Evolutionary conservation across 2,797 vertebrate genomes (phyloP).

Genomic region (Fundulus diaphanus): DNA sequence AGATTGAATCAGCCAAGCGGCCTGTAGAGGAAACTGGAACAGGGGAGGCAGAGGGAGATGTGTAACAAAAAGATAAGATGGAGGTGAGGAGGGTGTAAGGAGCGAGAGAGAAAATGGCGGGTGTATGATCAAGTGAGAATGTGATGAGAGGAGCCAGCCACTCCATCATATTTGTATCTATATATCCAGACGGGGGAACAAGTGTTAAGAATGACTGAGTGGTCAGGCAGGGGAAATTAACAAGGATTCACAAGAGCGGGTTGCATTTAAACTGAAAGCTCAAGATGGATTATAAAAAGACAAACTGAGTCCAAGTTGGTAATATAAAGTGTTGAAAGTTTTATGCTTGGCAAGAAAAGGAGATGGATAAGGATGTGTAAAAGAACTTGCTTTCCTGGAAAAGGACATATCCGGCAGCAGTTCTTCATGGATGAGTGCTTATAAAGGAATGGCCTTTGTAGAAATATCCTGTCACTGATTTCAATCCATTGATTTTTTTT

Average conservation of each 20-base stretch:
- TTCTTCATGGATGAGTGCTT: conserved; percentile 14
- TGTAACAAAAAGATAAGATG: conserved; percentile 6
- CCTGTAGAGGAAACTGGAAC: conserved; percentile 30
- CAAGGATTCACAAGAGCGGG: neutral
- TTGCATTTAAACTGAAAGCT: neutral
- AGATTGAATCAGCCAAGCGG: conserved; percentile 66
- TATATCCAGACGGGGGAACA: conserved; percentile 6
- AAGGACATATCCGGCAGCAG: conserved; percentile 10
- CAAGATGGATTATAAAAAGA: conserved; percentile 12
- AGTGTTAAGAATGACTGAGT: conserved; percentile 16
- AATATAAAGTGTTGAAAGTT: conserved; percentile 19
- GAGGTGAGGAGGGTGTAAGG: conserved; percentile 5
- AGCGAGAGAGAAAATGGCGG: conserved; percentile 14
- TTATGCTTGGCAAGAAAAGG: conserved; percentile 7
- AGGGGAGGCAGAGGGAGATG: neutral
- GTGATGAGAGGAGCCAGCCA: neutral
- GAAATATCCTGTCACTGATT: neutral
- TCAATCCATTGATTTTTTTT: neutral
- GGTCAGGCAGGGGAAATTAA: conserved; percentile 14
- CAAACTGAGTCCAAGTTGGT: neutral
- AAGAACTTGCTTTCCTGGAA: neutral
- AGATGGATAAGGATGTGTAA: neutral
- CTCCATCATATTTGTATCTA: conserved; percentile 19
- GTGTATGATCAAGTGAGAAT: conserved; percentile 15
- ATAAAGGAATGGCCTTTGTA: neutral